Evolutionary conservation across 2,113 vertebrate genomes (phyloP), one percentile per base, ranked within the genome.

Genomic region (Tetraodon nigroviridis): DNA sequence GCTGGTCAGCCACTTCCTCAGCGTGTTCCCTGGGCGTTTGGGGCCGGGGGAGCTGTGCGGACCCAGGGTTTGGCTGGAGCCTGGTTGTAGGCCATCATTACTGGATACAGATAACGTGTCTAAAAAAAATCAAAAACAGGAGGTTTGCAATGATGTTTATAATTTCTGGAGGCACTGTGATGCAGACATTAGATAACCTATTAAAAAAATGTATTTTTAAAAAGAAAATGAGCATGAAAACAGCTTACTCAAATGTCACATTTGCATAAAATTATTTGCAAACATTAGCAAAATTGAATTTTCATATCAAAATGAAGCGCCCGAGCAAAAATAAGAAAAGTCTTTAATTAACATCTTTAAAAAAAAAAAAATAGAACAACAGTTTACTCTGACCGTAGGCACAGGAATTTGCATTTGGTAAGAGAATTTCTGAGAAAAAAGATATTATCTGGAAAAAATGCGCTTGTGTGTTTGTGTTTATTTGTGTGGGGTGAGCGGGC

Each of bases 1-100:
- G 82, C 97, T 99, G 22, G 97, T 99, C 40, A 99, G 92, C 97
- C 97, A 99, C 58, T 99, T 99, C 61, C 97, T 92, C 37, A 99
- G 79, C 1, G 97, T 99, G 84, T 99, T 99, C 47, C 97, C 97
- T 0, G 97, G 96, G n/a, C 97, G 92, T 69, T 98, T 99, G 73
- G 96, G 96, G 17, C 97, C 97, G 0, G 97, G 96, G 0, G 97
- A 98, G 80, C 95, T 97, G 84, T 99, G 97, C 0, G 93, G 93
- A 17, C 95, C 92, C 0, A 94, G 90, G 76, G 93, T 93, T 70
- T 97, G 97, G 20, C 90, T 93, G 67, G 95, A 96, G 75, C 95
- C 94, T 77, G 88, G 88, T 20, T 90, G 93, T 50, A 95, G 93
- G 73, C 93, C 91, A 0, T 99, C 97, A 0, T 97, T 97, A 49